Base-by-base conservation (phyloP, 1,140 invertebrate genomes). In the Anastrepha ludens region DNA sequence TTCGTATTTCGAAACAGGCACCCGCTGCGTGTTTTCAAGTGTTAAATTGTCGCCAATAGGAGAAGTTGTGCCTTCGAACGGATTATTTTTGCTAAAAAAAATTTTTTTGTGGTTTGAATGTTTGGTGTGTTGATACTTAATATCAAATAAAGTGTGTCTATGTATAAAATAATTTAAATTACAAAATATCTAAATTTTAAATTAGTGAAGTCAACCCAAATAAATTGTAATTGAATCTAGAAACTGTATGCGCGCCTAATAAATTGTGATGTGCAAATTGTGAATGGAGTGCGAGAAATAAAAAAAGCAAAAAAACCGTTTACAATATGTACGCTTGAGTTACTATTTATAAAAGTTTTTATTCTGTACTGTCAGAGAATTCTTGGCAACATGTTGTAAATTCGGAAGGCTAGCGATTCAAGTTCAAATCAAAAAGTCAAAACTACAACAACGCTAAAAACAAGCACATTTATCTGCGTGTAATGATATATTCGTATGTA, bases 361-460 rank as follows among this genome's bases (percentile, higher is more conserved):
- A 81, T 55, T 47, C 29, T 81, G 44, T 81, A 29, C 29, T 6
- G 47, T 81, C 47, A 55, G n/a, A 20, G 74, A 81, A 81, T 44
- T 58, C 74, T 81, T 81, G 74, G 74, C 74, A 81, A 55, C n/a
- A 41, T 17, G 6, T 81, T 81, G 47, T 55, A 81, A 81, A 20
- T 55, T 81, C 47, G 50, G 74, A 81, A 81, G 74, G 74, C 47
- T 5, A 55, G 17, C 74, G 55, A 47, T 81, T 81, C 74, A 81
- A 81, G 74, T 81, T 81, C 74, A 81, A 81, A 55, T 81, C 74
- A 55, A 81, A 81, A 81, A 55, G 17, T 29, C 74, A 81, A 81
- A 20, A 81, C 50, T 81, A 55, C 74, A 81, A 81, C 74, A 81
- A 81, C 47, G 17, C 47, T 29, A 47, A 7, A 44, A 17, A 74